These are phyloP conservation scores for Harpalus rufipes DNA, from an alignment of 2,888 invertebrate species.

Conservation along the genomic window DNA sequence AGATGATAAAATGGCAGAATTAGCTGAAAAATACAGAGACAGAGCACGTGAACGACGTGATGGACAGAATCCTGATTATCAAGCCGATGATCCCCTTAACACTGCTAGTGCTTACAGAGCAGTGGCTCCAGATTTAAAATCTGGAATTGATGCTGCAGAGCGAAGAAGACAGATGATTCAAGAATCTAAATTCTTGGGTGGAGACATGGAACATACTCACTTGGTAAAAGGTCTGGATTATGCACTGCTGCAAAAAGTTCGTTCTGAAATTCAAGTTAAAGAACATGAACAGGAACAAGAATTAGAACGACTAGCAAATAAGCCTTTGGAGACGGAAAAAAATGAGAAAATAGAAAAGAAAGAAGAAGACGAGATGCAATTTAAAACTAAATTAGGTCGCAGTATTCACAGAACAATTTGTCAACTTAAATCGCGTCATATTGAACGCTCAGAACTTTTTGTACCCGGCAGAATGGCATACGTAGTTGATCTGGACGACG, in stretches of 20 bases:
- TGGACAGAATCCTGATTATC: constrained; percentile 89
- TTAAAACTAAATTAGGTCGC: constrained; percentile 89
- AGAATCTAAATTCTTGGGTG: constrained; percentile 99
- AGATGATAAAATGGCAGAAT: constrained; percentile 95
- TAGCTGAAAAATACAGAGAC: constrained; percentile 96
- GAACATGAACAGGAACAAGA: constrained; percentile 92
- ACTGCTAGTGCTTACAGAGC: constrained; percentile 87
- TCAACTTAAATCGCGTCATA: constrained; percentile 85
- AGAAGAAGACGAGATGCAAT: constrained; percentile 87
- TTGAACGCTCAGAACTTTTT: constrained; percentile 93
- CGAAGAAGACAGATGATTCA: constrained; percentile 95
- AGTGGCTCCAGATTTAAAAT: constrained; percentile 97
- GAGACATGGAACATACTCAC: constrained; percentile 99
- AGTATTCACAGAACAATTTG: constrained; percentile 86
- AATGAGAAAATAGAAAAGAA: constrained; percentile 78
- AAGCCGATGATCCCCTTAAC: constrained; percentile 90
- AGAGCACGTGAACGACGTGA: constrained; percentile 94
- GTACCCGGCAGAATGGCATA: constrained; percentile 98
- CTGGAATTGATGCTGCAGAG: constrained; percentile 96
- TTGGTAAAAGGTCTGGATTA: constrained; percentile 98
- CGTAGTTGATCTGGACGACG: constrained; percentile 94
- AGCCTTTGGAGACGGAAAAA: constrained; percentile 77
- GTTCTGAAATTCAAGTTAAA: constrained; percentile 91
- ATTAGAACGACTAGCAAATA: constrained; percentile 85
- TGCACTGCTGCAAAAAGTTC: constrained; percentile 93